Evolutionary conservation across 2,113 vertebrate genomes (phyloP), one percentile per base, ranked within the genome.

Genomic region (Tympanuchus pallidicinctus): DNA sequence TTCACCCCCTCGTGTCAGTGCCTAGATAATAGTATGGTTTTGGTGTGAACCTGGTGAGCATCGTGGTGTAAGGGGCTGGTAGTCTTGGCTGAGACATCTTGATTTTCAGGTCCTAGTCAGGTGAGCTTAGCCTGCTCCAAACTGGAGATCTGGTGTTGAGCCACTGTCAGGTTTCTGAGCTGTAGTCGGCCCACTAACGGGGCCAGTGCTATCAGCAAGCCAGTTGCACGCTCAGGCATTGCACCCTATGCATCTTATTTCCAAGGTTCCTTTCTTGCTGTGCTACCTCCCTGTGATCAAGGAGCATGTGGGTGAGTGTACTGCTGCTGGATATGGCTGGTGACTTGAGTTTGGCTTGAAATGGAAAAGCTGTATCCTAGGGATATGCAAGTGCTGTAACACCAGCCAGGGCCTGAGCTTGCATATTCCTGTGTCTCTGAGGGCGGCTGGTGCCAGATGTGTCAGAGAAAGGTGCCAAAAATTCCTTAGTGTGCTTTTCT

Each of bases 361-460:
- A 18, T 65, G 70, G 59, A 56, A 42, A 60, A 82, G 84, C 43
- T 80, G 81, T 47, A 47, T 79, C 82, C n/a, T 18, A 13, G 81
- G 71, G 36, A 47, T 50, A 9, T 34, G 13, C 36, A 13, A 76
- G 81, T 45, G 63, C 66, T 85, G 16, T n/a, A 47, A 61, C 10
- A 34, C 64, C 92, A 94, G 78, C 74, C 79, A 70, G 63, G 74
- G 72, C 60, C 72, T 64, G 64, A 82, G 50, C 16, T 38, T 85
- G 79, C 72, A 16, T 88, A 21, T 72, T 76, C 27, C 72, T 42
- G 5, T 81, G 77, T 63, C 86, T 94, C 89, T 56, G 63, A 67
- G 75, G 67, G 71, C 77, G 75, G 38, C 56, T 61, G 8, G 60
- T 91, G 92, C 89, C 91, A 93, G 91, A 85, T 71, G 84, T 9